phyloP scores from a whole-genome alignment of 35 echinoderm and acorn worm genomes.

The Ophiothrix spiculata region DNA sequence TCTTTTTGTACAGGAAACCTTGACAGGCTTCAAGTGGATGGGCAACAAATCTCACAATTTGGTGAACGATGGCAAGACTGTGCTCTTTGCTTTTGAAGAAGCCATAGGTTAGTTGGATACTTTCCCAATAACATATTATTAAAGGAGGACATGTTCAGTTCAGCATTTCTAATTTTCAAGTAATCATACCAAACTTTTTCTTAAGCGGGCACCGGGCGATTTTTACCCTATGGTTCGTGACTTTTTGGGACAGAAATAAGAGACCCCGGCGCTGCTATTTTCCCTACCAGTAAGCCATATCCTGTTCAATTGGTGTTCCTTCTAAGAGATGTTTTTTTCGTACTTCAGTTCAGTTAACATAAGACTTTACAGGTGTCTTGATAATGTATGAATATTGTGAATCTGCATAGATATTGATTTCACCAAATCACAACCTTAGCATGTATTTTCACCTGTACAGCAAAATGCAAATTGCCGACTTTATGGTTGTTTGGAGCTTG shows the following conservation, averaged over 20 bases:
- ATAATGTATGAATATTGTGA: too few relatives aligned
- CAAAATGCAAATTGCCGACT: too few relatives aligned
- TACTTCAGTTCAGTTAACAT: not conserved
- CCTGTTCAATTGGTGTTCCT: not conserved
- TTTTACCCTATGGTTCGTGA: too few relatives aligned
- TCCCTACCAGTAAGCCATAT: not conserved
- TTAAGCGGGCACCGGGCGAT: too few relatives aligned
- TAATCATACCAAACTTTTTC: too few relatives aligned
- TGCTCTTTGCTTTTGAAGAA: constrained; percentile 97
- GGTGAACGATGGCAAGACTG: constrained; percentile 66
- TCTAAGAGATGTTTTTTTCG: too few relatives aligned
- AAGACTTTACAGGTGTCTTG: too few relatives aligned
- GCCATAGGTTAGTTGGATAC: constrained; percentile 72
- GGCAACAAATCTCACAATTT: constrained; percentile 71
- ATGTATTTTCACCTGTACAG: too few relatives aligned
- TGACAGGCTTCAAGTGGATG: constrained; percentile 99
- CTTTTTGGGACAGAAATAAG: not conserved
- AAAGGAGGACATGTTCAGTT: not conserved
- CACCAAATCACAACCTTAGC: too few relatives aligned
- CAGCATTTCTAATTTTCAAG: not conserved
- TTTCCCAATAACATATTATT: not conserved
- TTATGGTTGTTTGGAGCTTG: too few relatives aligned
- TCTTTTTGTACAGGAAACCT: constrained; percentile 63
- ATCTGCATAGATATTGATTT: too few relatives aligned
- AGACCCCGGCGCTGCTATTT: not conserved